These are phyloP conservation scores for Catostylus mosaicus DNA, from an alignment of 30 jellyfish, hydroid and myxozoan genomes.

Conservation along the genomic window DNA sequence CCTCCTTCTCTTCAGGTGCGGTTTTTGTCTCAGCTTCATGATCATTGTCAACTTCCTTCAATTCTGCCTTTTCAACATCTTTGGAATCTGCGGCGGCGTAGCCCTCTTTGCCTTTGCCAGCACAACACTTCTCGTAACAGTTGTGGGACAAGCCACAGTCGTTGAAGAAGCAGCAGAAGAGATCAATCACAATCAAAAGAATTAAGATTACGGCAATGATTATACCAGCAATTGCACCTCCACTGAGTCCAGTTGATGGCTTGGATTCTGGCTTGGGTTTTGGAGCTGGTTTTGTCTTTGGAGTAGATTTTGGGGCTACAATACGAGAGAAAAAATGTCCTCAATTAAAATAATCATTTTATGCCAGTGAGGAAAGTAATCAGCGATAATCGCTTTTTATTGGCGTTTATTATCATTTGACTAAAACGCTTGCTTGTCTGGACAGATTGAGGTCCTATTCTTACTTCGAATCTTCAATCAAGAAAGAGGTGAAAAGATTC, in stretches of 20 bases:
- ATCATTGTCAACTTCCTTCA: constrained; percentile 24
- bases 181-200: constrained; percentile 84
- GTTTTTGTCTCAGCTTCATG: constrained; percentile 48
- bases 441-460: too few species aligned
- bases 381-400: too few species aligned
- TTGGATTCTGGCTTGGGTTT: neutral
- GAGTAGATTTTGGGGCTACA: constrained; percentile 19
- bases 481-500: too few species aligned
- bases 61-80: constrained; percentile 47
- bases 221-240: constrained; percentile 94
- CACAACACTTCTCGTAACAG: constrained; percentile 93
- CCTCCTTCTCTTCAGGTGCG: constrained; percentile 62
- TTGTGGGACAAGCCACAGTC: constrained; percentile 95
- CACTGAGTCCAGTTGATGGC: constrained; percentile 60
- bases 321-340: too few species aligned
- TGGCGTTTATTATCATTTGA: too few species aligned
- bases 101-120: constrained; percentile 64
- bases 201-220: constrained; percentile 81
- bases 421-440: too few species aligned
- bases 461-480: too few species aligned
- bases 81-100: constrained; percentile 33
- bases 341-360: too few species aligned
- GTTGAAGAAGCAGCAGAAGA: constrained; percentile 97
- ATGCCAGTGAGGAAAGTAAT: too few species aligned
- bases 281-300: constrained; percentile 25